These are phyloP conservation scores for Laupala kohalensis DNA, from an alignment of 1,140 invertebrate genomes.

Conservation along the genomic window DNA sequence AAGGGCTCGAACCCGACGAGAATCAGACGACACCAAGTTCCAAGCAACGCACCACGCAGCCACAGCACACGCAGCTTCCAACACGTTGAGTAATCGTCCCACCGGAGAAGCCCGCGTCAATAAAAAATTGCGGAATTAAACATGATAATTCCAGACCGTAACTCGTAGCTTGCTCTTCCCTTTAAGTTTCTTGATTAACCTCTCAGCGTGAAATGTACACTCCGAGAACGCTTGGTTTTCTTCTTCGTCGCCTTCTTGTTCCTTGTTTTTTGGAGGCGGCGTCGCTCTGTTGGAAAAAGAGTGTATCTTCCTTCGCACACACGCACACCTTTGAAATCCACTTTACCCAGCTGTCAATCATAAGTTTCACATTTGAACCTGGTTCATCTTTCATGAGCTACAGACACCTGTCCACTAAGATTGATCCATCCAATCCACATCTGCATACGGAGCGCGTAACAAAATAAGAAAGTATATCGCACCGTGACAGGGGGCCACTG, in stretches of 20 bases:
- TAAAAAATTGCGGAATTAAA: background rate
- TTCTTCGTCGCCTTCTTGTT: background rate
- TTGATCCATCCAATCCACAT: background rate
- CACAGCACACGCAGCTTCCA: background rate
- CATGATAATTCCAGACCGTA: background rate
- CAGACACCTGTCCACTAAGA: background rate
- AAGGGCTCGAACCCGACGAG: no score
- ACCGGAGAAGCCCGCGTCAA: background rate
- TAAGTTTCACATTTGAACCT: background rate
- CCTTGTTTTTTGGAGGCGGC: background rate
- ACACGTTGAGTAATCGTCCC: background rate
- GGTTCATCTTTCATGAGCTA: background rate
- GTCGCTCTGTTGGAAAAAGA: background rate
- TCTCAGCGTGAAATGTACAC: background rate
- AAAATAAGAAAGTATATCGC: background rate
- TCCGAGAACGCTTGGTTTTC: background rate
- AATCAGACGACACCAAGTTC: no score
- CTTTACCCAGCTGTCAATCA: background rate
- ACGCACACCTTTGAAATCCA: background rate
- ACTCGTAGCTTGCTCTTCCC: background rate
- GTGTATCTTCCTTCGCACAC: background rate
- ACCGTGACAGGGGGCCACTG: background rate
- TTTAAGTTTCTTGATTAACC: background rate
- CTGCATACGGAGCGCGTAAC: background rate
- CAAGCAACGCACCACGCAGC: background rate